Evolutionary conservation across 2,113 vertebrate genomes (phyloP), one percentile per base, ranked within the genome.

Genomic region (Lophotis ruficrista): DNA sequence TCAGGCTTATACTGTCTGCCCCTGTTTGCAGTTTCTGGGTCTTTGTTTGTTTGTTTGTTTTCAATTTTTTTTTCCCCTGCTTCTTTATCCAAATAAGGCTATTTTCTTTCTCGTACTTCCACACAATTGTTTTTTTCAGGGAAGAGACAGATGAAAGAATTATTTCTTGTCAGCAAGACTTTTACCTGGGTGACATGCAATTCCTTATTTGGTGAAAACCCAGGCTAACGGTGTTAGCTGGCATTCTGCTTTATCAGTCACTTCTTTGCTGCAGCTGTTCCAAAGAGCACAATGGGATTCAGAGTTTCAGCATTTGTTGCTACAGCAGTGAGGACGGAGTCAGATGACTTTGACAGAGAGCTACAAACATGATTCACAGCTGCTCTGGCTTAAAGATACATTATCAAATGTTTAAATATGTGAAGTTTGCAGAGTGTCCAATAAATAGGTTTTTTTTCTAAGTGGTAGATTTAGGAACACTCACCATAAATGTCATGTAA

Each of bases 101-200:
- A 61, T 90, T 93, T 83, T 90, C 45, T 75, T 92, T 89, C 94
- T 95, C 43, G 70, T 57, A 47, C 68, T 91, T 84, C 78, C 83
- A 93, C 41, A 65, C 45, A 56, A 83, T 68, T 92, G 37, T 31
- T 87, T 87, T 85, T 95, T 95, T 82, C 77, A 78, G 73, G 53
- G 56, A 97, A 78, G 58, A 94, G 66, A 89, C n/a, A 96, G 85
- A 95, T 92, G 60, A 95, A 97, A 97, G 87, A 54, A 85, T 51
- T 95, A 78, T 51, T 95, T 87, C 77, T 47, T 89, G 85, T 70
- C 79, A 97, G 79, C 60, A 83, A 85, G 69, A 53, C 83, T 87
- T 69, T 48, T 60, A 89, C 72, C 53, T 89, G 47, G 65, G 33
- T 96, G 94, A 93, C 94, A 91, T 3, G 3, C 23, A 53, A 35